A percentile compares a stretch with the other conserved stretches of the same genome.
These are phyloP conservation scores for Parthenolecanium corni DNA, from an alignment of 2,888 invertebrate genomes.

Conservation along the genomic window DNA sequence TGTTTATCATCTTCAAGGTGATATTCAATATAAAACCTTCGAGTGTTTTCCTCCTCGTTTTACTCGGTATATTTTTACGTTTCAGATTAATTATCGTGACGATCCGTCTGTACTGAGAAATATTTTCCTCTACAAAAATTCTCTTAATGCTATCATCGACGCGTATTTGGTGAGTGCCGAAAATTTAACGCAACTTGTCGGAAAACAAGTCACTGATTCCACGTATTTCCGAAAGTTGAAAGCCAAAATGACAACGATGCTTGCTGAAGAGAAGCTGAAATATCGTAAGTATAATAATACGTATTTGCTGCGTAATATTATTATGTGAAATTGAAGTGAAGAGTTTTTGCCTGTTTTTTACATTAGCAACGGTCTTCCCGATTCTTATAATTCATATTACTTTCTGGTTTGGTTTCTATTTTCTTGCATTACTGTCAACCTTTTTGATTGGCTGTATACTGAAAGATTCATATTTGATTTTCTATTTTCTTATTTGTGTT, in stretches of 20 bases:
- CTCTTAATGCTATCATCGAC: background rate
- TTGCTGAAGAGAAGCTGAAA: background rate
- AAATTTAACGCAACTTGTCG: background rate
- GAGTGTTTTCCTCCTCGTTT: no score
- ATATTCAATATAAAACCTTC: no score
- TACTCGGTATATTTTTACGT: background rate
- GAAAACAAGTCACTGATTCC: background rate
- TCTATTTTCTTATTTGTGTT: background rate
- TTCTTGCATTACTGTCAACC: no score
- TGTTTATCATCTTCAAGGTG: no score
- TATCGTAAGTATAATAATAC: slow-evolving; percentile 12
- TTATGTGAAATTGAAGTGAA: no score
- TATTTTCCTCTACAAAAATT: no score
- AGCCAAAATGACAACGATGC: background rate
- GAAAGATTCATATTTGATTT: no score
- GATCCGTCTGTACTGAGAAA: background rate
- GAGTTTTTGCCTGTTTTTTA: background rate
- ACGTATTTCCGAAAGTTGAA: background rate
- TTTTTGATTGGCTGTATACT: no score
- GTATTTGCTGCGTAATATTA: no score
- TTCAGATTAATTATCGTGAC: background rate
- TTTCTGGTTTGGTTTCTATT: background rate
- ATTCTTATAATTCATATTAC: background rate
- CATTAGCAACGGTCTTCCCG: background rate
- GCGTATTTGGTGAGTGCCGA: background rate